Evolutionary conservation across 2,888 invertebrate species (phyloP).

Genomic region (Schizaphis graminum): DNA sequence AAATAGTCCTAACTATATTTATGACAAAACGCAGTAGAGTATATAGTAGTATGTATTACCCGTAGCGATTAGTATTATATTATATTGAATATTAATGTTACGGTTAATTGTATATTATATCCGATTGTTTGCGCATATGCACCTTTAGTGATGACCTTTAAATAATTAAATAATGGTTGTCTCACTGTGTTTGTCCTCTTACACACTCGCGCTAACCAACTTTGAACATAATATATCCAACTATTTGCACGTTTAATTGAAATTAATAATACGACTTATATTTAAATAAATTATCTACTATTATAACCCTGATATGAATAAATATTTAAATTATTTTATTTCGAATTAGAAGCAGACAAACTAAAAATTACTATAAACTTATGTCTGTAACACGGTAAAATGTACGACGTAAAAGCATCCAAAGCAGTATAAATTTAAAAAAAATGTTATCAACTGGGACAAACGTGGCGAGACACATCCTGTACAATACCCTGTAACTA

Average conservation of each 20-base stretch:
- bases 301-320: background rate
- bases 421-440: background rate
- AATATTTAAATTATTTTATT: background rate
- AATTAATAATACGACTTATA: background rate
- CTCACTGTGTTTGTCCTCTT: background rate
- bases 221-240: background rate
- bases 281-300: background rate
- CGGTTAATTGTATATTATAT: constrained; percentile 4
- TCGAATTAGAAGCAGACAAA: background rate
- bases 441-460: background rate
- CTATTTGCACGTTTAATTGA: background rate
- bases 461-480: background rate
- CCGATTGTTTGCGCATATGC: background rate
- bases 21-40: constrained; percentile 15
- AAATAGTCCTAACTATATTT: background rate
- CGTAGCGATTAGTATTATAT: constrained; percentile 41
- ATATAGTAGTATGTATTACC: constrained; percentile 19
- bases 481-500: background rate
- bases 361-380: background rate
- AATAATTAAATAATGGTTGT: background rate
- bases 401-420: background rate
- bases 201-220: background rate
- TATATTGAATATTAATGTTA: constrained; percentile 15
- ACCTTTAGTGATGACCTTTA: background rate
- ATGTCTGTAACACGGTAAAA: background rate